Evolutionary conservation across 2,888 invertebrate species (phyloP), one percentile per base, ranked within the genome.

Genomic region (Ochropleura leucogaster): DNA sequence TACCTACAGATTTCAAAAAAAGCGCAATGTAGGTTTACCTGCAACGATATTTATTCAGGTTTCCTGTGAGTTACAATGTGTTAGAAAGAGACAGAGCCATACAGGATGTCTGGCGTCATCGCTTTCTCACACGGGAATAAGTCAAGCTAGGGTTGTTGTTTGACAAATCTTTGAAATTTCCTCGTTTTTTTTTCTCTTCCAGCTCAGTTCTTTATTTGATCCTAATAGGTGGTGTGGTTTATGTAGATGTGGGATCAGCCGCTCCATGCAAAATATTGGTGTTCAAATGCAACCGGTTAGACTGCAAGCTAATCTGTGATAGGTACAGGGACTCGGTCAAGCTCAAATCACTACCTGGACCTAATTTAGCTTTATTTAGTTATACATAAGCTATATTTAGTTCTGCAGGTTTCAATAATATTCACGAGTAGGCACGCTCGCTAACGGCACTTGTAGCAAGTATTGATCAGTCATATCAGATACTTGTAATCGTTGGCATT

Each of bases 391-490:
- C 12, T 0, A 44, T 30, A 16, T 40, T 20, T 20, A 12, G 30
- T 51, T 10, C 8, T 42, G 47, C 46, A 80, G n/a, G 51, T 42
- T 60, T n/a, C n/a, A 73, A 16, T 30, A 51, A 53, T 42, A 73
- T 42, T 46, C 8, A 14, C 40, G 44, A 76, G 77, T 62, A 55
- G 6, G 46, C 53, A n/a, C 46, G 3, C 40, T 16, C 46, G 3
- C 40, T 16, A 40, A 16, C 3, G 20, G 57, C 12, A 65, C 72
- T 72, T 63, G 49, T 53, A 40, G 12, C 20, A 55, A 66, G 20
- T 77, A 62, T 79, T 49, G 73, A 79, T 79, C 47, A 30, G 3
- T 53, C 51, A 40, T 72, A 71, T 79, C 79, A 72, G 72, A 60
- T 60, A 80, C 30, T 64, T 63, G 72, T 42, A 47, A 53, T 60